These are phyloP conservation scores for Pteruthius melanotis DNA, from an alignment of 2,113 vertebrate species.

Conservation along the genomic window DNA sequence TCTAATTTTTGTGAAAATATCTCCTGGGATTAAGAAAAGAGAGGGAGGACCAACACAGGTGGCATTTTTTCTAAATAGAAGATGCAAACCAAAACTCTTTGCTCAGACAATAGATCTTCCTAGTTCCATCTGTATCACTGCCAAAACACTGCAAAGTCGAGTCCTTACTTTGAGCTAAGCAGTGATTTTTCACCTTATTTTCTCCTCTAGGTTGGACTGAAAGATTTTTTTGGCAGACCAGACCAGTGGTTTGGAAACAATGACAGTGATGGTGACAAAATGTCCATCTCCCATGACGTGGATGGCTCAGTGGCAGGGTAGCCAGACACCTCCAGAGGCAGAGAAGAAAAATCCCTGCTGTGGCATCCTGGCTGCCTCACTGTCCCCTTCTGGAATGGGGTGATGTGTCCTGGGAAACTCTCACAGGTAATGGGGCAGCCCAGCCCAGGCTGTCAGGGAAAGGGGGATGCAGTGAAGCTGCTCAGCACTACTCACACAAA, in stretches of 20 bases:
- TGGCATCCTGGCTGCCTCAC: conserved; percentile 18
- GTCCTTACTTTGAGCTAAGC: neutral
- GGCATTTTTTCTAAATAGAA: neutral
- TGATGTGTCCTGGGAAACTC: conserved; percentile 20
- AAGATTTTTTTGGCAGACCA: conserved; percentile 45
- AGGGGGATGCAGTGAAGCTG: neutral
- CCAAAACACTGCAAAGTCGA: neutral
- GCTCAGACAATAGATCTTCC: neutral
- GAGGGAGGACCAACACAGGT: neutral
- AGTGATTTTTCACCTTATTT: neutral
- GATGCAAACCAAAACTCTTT: neutral
- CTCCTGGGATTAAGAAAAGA: neutral
- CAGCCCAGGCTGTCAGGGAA: neutral
- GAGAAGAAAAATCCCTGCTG: conserved; percentile 49
- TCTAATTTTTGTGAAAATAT: neutral
- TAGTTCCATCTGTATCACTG: neutral
- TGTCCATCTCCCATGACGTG: conserved; percentile 55
- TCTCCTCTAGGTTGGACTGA: conserved; percentile 44
- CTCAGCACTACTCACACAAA: neutral
- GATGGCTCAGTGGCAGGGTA: conserved; percentile 49
- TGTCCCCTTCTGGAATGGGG: conserved; percentile 37
- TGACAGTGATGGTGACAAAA: conserved; percentile 42
- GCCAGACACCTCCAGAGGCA: conserved; percentile 21
- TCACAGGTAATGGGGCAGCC: conserved; percentile 23
- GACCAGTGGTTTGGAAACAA: conserved; percentile 61